These are phyloP conservation scores for Rhopalosiphum maidis DNA, from an alignment of 1,140 invertebrate genomes.

Conservation along the genomic window DNA sequence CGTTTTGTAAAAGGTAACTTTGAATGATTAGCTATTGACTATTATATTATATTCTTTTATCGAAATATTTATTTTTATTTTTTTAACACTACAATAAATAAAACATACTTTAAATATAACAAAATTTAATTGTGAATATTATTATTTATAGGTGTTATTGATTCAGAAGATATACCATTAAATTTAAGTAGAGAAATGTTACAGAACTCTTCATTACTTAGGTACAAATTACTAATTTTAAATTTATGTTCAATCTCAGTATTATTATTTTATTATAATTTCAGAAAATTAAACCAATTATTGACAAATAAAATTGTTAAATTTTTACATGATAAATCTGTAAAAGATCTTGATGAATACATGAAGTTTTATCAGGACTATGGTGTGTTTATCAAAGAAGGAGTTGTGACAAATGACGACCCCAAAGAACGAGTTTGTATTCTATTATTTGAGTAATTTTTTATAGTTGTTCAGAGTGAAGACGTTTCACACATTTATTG, in stretches of 20 bases:
- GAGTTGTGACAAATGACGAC: constrained; percentile 86
- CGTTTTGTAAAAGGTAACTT: constrained; percentile 85
- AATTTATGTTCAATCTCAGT: background rate
- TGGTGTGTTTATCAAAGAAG: constrained; percentile 93
- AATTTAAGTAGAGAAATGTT: constrained; percentile 95
- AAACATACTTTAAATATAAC: no score
- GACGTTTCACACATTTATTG: background rate
- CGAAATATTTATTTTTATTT: background rate
- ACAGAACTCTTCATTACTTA: constrained; percentile 90
- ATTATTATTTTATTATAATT: constrained; percentile 60
- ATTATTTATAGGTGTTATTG: constrained; percentile 80
- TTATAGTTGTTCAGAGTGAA: background rate
- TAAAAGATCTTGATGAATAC: constrained; percentile 84
- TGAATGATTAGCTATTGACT: background rate
- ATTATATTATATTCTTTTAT: background rate
- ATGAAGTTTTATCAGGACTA: constrained; percentile 91
- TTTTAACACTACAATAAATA: background rate
- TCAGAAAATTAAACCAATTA: constrained; percentile 83
- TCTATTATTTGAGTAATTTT: background rate
- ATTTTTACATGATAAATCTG: constrained; percentile 84
- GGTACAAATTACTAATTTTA: constrained; percentile 66
- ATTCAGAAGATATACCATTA: constrained; percentile 97
- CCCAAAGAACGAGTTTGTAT: constrained; percentile 74
- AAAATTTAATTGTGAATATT: background rate
- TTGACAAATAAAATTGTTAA: constrained; percentile 85